Percentiles rank a stretch among this genome's conserved stretches.
Conservation (phyloP, 2,113 vertebrate genomes). For the Ivindomyrus marchei region DNA sequence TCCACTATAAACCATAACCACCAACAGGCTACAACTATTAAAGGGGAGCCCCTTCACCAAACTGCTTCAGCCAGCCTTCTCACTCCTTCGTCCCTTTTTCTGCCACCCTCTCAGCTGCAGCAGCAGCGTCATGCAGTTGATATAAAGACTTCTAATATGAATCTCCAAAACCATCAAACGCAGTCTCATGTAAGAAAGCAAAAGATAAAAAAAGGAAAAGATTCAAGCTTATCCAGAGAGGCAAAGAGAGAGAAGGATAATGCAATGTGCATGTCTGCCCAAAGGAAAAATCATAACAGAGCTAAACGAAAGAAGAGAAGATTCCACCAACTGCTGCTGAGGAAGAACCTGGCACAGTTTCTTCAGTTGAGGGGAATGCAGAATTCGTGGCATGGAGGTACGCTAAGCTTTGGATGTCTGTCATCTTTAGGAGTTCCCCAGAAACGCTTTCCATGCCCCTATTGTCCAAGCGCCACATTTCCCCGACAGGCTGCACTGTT, state of each 20-base stretch:
- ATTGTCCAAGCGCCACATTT: slow-evolving; percentile 59
- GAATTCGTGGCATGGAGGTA: slow-evolving; percentile 49
- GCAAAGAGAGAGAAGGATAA: slow-evolving; percentile 53
- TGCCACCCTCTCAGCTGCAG: slow-evolving; percentile 24
- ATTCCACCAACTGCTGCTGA: slow-evolving; percentile 42
- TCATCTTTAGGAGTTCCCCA: slow-evolving; percentile 51
- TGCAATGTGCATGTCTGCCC: slow-evolving; percentile 54
- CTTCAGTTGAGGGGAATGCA: slow-evolving; percentile 42
- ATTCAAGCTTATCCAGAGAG: slow-evolving; percentile 48
- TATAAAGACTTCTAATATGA: slow-evolving; percentile 53
- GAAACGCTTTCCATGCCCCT: slow-evolving; percentile 61
- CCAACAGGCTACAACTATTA: slow-evolving; percentile 31
- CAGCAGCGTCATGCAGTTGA: slow-evolving; percentile 53
- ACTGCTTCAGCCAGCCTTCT: slow-evolving; percentile 38
- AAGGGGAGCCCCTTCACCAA: slow-evolving; percentile 35
- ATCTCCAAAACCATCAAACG: slow-evolving; percentile 41
- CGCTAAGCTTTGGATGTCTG: slow-evolving; percentile 49
- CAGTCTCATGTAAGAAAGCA: slow-evolving; percentile 35
- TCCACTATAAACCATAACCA: slow-evolving; percentile 32
- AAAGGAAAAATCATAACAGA: slow-evolving; percentile 41
- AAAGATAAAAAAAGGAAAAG: slow-evolving; percentile 57
- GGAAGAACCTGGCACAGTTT: slow-evolving; percentile 48
- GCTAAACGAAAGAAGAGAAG: slow-evolving; percentile 40
- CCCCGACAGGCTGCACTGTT: slow-evolving; percentile 50
- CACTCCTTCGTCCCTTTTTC: slow-evolving; percentile 34